Percentiles rank a stretch among this genome's conserved stretches.
Conservation (phyloP, 2,888 invertebrate genomes). For the Eustalomyia histrio region DNA sequence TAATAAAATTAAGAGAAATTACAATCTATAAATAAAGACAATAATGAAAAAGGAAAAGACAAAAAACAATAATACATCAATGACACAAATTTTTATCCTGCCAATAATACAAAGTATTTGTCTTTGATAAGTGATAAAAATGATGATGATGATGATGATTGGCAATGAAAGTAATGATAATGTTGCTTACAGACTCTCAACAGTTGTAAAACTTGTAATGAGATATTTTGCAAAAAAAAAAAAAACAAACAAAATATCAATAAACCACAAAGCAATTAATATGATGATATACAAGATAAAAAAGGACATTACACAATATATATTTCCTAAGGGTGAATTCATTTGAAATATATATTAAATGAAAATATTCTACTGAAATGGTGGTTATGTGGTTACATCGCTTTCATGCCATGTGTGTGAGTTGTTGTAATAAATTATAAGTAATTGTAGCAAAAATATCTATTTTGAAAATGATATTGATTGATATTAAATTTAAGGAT, state of each 20-base stretch:
- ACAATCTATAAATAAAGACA: too few species aligned
- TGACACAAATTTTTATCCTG: background rate
- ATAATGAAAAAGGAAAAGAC: too few species aligned
- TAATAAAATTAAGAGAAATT: too few species aligned
- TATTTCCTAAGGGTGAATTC: constrained; percentile 1
- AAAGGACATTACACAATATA: too few species aligned
- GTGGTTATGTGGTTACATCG: background rate
- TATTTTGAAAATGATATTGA: too few species aligned
- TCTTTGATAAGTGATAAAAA: too few species aligned
- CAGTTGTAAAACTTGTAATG: background rate
- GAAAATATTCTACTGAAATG: background rate
- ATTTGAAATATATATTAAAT: background rate
- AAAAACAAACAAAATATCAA: too few species aligned
- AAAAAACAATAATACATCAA: background rate
- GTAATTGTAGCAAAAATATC: constrained; percentile 47
- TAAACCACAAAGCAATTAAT: constrained; percentile 48
- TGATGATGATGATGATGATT: background rate
- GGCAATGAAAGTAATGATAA: background rate
- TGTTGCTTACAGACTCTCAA: background rate
- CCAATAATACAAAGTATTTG: background rate
- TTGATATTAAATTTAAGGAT: too few species aligned
- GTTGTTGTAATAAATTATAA: constrained; percentile 1
- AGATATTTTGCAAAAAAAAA: constrained; percentile 6
- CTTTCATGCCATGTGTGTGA: background rate
- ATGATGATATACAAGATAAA: background rate